Base-by-base conservation (phyloP, 2,113 vertebrate genomes). In the Nycticebus coucang region DNA sequence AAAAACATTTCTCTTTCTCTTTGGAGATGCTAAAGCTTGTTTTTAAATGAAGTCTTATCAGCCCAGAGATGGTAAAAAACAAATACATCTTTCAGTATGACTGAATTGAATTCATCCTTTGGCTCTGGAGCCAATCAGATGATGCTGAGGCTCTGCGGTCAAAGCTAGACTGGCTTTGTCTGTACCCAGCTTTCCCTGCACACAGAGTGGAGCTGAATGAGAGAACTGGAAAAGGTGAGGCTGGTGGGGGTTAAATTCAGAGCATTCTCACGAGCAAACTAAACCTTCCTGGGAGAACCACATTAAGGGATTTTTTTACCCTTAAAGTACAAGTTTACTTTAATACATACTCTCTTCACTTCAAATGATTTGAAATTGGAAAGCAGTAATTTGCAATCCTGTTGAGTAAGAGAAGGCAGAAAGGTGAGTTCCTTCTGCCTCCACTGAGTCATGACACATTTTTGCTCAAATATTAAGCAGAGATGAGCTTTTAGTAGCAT, bases 281-380 rank as follows among this genome's bases (percentile, higher is more conserved):
- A 13, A 93, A 69, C 50, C 45, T 78, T 71, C 60, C 45, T 37
- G 9, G 3, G 77, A 92, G 30, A 93, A 28, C 18, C 30, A 81
- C 26, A 80, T 66, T 69, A 92, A 84, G 55, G 62, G 45, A 10
- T 30, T 87, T 94, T 84, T 69, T 28, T 7, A 1, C 72, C 50
- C 45, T 66, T 62, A 86, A 71, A 81, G 33, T 66, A 53, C 21
- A 87, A 4, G 88, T 98, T 96, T 96, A 60, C 96, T 98, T 97
- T 95, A 60, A 62, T 87, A 96, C 83, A 35, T 64, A 41, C 71
- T 93, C 4, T 14, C 93, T 75, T 74, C 87, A 86, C 94, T 93
- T 83, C 62, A 95, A 75, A 37, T 82, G 57, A 91, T 37, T 90
- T 64, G 9, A 68, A 35, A 80, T 66, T 86, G 74, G 41, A 97